Percentiles rank a stretch among this genome's conserved stretches.
phyloP scores from a whole-genome alignment of 2,113 vertebrate species.

The Trematocara variabile region DNA sequence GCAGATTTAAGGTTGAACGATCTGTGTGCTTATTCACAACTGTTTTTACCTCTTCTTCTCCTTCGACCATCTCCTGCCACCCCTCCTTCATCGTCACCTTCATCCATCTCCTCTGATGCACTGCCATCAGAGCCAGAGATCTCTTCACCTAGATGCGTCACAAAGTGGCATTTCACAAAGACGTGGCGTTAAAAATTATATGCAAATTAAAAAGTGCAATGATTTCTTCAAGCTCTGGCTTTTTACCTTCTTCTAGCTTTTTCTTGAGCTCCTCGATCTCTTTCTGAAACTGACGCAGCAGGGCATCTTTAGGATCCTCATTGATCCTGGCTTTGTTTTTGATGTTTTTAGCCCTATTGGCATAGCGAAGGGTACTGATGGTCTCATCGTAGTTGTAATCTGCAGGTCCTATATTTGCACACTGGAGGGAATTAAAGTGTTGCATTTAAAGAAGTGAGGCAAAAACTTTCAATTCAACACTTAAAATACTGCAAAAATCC shows the following conservation, averaged over 20 bases:
- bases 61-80: conserved; percentile 86
- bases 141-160: conserved; percentile 81
- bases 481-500: not conserved
- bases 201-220: not conserved
- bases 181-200: not conserved
- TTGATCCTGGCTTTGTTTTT: conserved; percentile 99
- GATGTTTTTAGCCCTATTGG: conserved; percentile 97
- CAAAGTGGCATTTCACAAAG: not conserved
- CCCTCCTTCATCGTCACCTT: conserved; percentile 84
- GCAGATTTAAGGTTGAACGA: not conserved
- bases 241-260: conserved; percentile 92
- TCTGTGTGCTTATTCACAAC: not conserved
- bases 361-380: conserved; percentile 97
- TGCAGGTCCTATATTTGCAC: conserved; percentile 97
- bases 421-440: conserved; percentile 68
- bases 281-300: conserved; percentile 95
- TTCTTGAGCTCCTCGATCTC: conserved; percentile 98
- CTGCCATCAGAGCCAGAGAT: conserved; percentile 94
- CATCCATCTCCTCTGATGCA: conserved; percentile 90
- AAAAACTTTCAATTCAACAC: not conserved
- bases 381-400: conserved; percentile 99
- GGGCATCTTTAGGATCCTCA: conserved; percentile 96
- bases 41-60: conserved; percentile 80
- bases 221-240: not conserved
- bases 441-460: not conserved